Base-by-base conservation (phyloP, 2,888 invertebrate genomes). In the Proisotoma minuta region DNA sequence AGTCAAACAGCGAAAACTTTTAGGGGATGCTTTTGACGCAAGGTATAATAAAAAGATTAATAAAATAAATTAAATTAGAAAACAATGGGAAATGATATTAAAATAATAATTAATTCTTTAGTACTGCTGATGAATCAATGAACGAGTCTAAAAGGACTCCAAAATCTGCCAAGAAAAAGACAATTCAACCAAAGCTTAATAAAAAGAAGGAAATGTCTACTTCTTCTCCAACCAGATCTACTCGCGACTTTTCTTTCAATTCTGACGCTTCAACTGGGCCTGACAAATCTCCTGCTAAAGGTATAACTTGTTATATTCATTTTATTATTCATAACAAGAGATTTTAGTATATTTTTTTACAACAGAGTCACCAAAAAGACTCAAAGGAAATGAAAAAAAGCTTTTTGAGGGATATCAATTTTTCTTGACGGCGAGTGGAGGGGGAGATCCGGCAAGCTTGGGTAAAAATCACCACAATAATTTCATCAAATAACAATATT, bases 371-470 rank as follows among this genome's bases (percentile, higher is more conserved):
- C 50, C 58, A 1, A 56, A 48, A 48, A 47, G 28, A n/a, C n/a
- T 29, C n/a, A 62, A 60, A 57, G 52, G 51, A 34, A 60, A 48
- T 34, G 57, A 59, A 15, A 65, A 66, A 20, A 48, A 34, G 12
- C 40, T 72, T 10, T 73, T 73, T 50, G 62, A 67, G 18, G 70
- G 70, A 23, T 60, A 65, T 18, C 68, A 72, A 49, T 73, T 73
- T 57, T 71, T 73, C 57, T 54, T 73, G 12, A 73, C 73, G 12
- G 72, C 73, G 2, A 66, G 67, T 57, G 73, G 72, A 5, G 73
- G 70, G 2, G 68, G 69, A 8, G 72, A 72, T 57, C 68, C 71
- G 18, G 61, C 64, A 15, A 66, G 53, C 22, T 57, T 59, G 52
- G 66, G 69, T 69, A 65, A 56, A 54, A 26, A 23, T 34, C 48